Percentiles rank a stretch among this genome's conserved stretches.
Conservation (phyloP, 2,113 vertebrate species). For the Oryctolagus cuniculus region mOryCun1.1 NC_091432.1:210540001-210540500, state of each 20-base stretch:
- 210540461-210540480: background rate
- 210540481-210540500: conserved; percentile 11
- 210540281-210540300: too few species aligned
- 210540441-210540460: background rate
- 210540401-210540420: background rate
- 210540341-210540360: background rate
- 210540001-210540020: background rate
- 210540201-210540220: too few species aligned
- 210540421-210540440: background rate
- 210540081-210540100: background rate
- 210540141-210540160: background rate
- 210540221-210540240: too few species aligned
- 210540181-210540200: too few species aligned
- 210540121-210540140: background rate
- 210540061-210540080: background rate
- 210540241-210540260: too few species aligned
- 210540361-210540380: background rate
- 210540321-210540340: background rate
- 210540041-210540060: background rate
- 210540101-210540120: background rate
- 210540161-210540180: background rate
- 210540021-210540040: background rate
- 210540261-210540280: too few species aligned
- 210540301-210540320: too few species aligned
- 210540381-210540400: background rate